Base-by-base conservation (phyloP, 2,113 vertebrate genomes). In the Rhinogobius similis region DNA sequence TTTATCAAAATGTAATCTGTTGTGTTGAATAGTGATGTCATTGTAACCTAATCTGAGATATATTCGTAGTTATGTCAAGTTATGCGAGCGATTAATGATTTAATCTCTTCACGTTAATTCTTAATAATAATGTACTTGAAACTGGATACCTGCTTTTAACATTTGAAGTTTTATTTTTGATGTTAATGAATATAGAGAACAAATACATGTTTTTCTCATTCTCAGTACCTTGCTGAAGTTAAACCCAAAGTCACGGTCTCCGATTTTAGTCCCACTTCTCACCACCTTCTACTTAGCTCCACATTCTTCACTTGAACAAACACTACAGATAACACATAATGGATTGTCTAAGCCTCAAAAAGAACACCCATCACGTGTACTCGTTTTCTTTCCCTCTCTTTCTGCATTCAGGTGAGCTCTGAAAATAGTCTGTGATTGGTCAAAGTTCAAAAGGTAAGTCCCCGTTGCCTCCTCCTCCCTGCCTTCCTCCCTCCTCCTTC, bases 371-470 rank as follows among this genome's bases (percentile, higher is more conserved):
- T 81, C 79, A 83, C 63, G 59, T 88, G 84, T 68, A 29, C 55
- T 59, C n/a, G 4, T 26, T 38, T 23, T 12, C 12, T 32, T 39
- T 43, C 48, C 10, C 20, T 39, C 46, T 62, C 62, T 64, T 50
- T 44, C 26, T 36, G 4, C 39, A 26, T 43, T 67, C 78, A 91
- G 86, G 86, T 91, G 72, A 65, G 63, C 66, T 6, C 3, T 61
- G 27, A 77, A 39, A 29, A 44, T 63, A 10, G 53, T 27, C 65
- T 82, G 56, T 73, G 67, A 86, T 88, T 90, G 88, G 90, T 81
- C 80, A 72, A 52, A 46, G 55, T 84, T 81, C 62, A 73, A 75
- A 90, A 89, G 89, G 87, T 90, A 86, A 87, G 69, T 63, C 65
- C 70, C 48, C 36, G 6, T 20, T 62, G 62, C 82, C 82, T 80